Conservation (phyloP, 2,888 invertebrate genomes). For the Scaptomyza parva region DNA sequence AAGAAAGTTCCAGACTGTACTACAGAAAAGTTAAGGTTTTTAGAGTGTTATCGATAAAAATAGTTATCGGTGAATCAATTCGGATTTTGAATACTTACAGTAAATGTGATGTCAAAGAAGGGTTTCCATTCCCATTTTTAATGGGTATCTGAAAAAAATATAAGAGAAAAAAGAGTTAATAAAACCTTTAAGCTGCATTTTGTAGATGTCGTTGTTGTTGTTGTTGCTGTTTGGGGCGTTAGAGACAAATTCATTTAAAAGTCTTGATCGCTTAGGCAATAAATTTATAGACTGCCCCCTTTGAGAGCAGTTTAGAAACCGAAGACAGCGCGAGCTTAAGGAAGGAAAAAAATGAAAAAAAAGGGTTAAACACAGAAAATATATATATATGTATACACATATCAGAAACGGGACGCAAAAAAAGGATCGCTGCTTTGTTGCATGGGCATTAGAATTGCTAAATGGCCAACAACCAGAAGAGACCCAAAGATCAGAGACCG, state of each 20-base stretch:
- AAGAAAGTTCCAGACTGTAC: too few species aligned
- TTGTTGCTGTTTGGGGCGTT: too few species aligned
- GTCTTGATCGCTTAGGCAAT: slow-evolving; percentile 65
- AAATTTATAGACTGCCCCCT: slow-evolving; percentile 81
- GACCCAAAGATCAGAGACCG: too few species aligned
- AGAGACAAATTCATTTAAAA: slow-evolving; percentile 80
- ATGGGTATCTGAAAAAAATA: slow-evolving; percentile 2
- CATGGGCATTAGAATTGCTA: slow-evolving; percentile 76
- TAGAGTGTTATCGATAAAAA: neutral
- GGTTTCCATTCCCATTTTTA: neutral
- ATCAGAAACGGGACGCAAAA: too few species aligned
- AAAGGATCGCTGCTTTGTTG: slow-evolving; percentile 6
- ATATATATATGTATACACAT: too few species aligned
- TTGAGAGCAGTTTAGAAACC: slow-evolving; percentile 40
- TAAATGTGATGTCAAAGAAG: too few species aligned
- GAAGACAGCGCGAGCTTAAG: slow-evolving; percentile 19
- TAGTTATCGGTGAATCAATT: too few species aligned
- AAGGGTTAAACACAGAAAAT: too few species aligned
- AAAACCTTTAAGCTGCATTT: slow-evolving; percentile 1
- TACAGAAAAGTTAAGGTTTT: neutral
- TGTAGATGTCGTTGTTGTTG: too few species aligned
- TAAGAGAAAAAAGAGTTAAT: slow-evolving; percentile 3
- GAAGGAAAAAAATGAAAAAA: neutral
- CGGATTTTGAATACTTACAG: too few species aligned
- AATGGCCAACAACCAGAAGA: slow-evolving; percentile 34